Conservation (phyloP, 2,113 vertebrate genomes). For the Leptosomus discolor region DNA sequence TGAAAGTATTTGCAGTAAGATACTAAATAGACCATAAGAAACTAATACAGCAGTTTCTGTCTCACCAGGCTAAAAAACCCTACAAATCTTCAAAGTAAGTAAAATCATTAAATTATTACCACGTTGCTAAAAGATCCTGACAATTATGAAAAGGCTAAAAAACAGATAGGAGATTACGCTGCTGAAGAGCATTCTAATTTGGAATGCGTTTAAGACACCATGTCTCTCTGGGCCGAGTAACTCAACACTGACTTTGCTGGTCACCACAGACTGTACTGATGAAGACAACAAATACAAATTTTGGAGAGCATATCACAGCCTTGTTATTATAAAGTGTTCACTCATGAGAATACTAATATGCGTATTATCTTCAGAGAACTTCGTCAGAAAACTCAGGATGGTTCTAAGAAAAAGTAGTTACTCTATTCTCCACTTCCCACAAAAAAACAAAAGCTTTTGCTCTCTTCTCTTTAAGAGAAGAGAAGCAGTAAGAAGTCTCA, state of each 20-base stretch:
- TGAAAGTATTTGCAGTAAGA: background rate
- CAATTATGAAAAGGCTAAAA: background rate
- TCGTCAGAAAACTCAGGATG: background rate
- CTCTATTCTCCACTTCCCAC: background rate
- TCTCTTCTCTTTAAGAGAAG: background rate
- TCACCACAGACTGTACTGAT: background rate
- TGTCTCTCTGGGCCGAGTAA: background rate
- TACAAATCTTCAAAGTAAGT: background rate
- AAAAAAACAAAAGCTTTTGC: background rate
- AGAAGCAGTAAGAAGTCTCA: background rate
- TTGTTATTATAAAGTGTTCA: background rate
- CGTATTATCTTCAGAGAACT: background rate
- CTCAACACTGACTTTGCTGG: background rate
- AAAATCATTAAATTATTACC: background rate
- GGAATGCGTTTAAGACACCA: background rate
- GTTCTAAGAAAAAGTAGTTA: background rate
- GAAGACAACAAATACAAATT: background rate
- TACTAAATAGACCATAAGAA: background rate
- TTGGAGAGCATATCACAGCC: background rate
- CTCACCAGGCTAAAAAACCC: background rate
- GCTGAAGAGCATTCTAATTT: background rate
- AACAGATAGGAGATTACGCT: fast-evolving
- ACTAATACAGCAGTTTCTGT: background rate
- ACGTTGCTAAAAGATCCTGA: background rate
- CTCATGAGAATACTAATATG: background rate